phyloP scores from a whole-genome alignment of 2,797 vertebrate species.

The Dallia pectoralis region DNA sequence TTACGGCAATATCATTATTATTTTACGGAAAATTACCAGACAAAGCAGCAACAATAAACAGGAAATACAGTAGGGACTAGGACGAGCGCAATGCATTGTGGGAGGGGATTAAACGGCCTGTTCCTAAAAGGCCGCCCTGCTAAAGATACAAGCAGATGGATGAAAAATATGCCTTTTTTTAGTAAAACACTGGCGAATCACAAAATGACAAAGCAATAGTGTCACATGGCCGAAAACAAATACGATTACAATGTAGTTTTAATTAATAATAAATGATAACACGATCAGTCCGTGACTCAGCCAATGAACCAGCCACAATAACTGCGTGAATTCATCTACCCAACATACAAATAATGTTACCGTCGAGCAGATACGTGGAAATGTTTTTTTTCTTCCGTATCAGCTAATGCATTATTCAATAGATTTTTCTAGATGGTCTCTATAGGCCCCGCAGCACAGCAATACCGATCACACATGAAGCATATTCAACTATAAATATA shows the following conservation, averaged over 20 bases:
- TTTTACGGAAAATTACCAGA: constrained; percentile 39
- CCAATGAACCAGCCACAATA: not conserved
- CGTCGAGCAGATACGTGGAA: not conserved
- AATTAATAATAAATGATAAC: not conserved
- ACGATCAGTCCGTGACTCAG: not conserved
- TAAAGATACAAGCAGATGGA: not conserved
- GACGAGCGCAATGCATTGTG: constrained; percentile 68
- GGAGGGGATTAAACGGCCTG: constrained; percentile 74
- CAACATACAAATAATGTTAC: not conserved
- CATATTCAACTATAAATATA: too few species aligned
- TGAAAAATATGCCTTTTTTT: not conserved
- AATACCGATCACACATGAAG: not conserved
- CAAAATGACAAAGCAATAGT: not conserved
- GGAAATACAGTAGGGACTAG: constrained; percentile 62
- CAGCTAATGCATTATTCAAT: constrained; percentile 1
- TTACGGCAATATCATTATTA: not conserved
- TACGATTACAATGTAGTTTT: not conserved
- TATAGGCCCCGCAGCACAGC: not conserved
- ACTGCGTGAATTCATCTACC: not conserved
- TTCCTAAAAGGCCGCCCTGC: constrained; percentile 20
- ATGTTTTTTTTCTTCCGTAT: not conserved
- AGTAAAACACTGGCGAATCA: not conserved
- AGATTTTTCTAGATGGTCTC: not conserved
- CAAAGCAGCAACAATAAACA: constrained; percentile 71
- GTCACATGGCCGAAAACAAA: not conserved